Evolutionary conservation across 2,113 vertebrate species (phyloP).

Genomic region (Trinectes maculatus): DNA sequence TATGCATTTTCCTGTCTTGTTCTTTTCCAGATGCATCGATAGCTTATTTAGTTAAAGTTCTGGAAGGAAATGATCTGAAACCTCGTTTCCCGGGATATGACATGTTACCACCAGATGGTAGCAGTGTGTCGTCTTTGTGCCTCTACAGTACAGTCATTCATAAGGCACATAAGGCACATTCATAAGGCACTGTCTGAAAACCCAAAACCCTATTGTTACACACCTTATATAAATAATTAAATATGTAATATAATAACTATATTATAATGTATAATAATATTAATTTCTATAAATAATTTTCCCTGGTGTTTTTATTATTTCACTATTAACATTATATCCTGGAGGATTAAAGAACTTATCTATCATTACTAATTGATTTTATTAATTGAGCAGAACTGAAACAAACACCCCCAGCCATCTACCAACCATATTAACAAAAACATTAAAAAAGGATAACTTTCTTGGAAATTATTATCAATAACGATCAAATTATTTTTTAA

Average conservation of each 20-base stretch:
- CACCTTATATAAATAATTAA: too few species aligned
- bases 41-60: background rate
- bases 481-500: too few species aligned
- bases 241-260: too few species aligned
- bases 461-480: too few species aligned
- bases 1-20: background rate
- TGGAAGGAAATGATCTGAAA: too few species aligned
- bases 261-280: too few species aligned
- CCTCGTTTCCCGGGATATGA: background rate
- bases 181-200: background rate
- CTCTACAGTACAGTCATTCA: too few species aligned
- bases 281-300: background rate
- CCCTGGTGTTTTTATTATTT: background rate
- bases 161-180: background rate
- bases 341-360: background rate
- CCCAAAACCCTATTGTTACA: background rate
- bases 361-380: background rate
- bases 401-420: background rate
- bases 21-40: background rate
- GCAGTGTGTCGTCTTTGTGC: conserved; percentile 22
- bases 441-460: too few species aligned
- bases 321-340: too few species aligned
- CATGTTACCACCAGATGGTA: conserved; percentile 64
- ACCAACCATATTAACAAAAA: background rate
- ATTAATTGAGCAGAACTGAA: background rate